These are phyloP conservation scores for Gibbula magus DNA, from an alignment of 2,888 invertebrate genomes.

Conservation along the genomic window DNA sequence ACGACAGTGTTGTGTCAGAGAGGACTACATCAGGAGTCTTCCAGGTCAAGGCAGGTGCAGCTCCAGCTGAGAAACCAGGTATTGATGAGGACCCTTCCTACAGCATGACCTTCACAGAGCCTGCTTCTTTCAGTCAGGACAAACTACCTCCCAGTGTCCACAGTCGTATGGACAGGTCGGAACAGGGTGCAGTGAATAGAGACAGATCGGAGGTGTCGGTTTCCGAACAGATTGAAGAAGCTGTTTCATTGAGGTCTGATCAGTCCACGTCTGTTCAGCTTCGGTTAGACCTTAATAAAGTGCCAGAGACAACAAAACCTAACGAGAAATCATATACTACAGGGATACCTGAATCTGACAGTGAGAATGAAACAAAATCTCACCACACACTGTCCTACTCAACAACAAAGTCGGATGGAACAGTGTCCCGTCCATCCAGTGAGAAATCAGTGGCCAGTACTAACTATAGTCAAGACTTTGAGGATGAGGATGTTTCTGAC, in stretches of 20 bases:
- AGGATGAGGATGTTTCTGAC: conserved; percentile 41
- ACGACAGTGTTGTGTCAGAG: conserved; percentile 30
- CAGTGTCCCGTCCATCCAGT: conserved; percentile 59
- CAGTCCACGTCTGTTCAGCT: conserved; percentile 42
- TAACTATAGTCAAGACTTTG: conserved; percentile 41
- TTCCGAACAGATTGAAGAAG: conserved; percentile 62
- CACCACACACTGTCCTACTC: conserved; percentile 45
- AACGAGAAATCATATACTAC: conserved; percentile 26
- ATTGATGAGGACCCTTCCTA: conserved; percentile 29
- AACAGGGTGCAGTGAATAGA: neutral
- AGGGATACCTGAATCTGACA: conserved; percentile 49
- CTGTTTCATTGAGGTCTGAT: conserved; percentile 39
- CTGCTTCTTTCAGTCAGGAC: conserved; percentile 42
- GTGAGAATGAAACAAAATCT: conserved; percentile 48
- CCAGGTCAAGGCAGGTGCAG: conserved; percentile 27
- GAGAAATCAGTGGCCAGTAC: conserved; percentile 52
- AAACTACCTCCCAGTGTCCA: conserved; percentile 44
- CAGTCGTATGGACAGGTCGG: conserved; percentile 30
- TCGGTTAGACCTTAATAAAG: conserved; percentile 40
- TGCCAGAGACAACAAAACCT: neutral
- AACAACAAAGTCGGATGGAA: conserved; percentile 35
- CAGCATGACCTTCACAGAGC: conserved; percentile 53
- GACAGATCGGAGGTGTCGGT: conserved; percentile 36
- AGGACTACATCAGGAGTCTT: conserved; percentile 28
- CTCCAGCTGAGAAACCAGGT: conserved; percentile 17